These are phyloP conservation scores for Pyxicephalus adspersus DNA, from an alignment of 2,113 vertebrate species.

Conservation along the genomic window DNA sequence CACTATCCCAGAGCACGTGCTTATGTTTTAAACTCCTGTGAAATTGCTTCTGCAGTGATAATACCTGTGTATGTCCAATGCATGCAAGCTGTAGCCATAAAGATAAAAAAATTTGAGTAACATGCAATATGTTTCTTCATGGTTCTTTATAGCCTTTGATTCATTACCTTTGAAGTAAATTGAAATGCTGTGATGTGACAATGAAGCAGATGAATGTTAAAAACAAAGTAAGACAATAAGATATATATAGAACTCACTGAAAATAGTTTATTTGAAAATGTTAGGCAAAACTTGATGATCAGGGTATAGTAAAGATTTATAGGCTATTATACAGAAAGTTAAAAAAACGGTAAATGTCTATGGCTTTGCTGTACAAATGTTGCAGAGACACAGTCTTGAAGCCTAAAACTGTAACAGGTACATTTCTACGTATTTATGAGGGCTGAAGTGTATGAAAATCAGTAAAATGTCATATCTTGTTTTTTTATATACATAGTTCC, in stretches of 20 bases:
- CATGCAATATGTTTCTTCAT: conserved; percentile 18
- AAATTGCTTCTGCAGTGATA: conserved; percentile 4
- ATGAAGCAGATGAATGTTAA: conserved; percentile 5
- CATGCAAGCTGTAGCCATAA: conserved; percentile 24
- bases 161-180: conserved; percentile 28
- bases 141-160: background rate
- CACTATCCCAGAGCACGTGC: background rate
- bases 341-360: no score
- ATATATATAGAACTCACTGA: background rate
- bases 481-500: no score
- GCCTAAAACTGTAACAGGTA: no score
- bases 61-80: conserved; percentile 21
- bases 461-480: no score
- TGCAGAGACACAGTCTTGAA: no score
- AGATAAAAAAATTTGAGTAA: conserved; percentile 21
- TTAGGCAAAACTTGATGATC: no score
- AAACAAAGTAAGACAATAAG: background rate
- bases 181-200: conserved; percentile 34
- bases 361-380: no score
- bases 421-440: no score
- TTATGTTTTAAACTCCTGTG: conserved; percentile 4
- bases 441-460: no score
- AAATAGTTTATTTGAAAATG: background rate
- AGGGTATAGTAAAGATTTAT: no score
- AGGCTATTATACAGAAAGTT: no score